Evolutionary conservation across 2,888 invertebrate species (phyloP), one percentile per base, ranked within the genome.

Genomic region (Brassicogethes aeneus): DNA sequence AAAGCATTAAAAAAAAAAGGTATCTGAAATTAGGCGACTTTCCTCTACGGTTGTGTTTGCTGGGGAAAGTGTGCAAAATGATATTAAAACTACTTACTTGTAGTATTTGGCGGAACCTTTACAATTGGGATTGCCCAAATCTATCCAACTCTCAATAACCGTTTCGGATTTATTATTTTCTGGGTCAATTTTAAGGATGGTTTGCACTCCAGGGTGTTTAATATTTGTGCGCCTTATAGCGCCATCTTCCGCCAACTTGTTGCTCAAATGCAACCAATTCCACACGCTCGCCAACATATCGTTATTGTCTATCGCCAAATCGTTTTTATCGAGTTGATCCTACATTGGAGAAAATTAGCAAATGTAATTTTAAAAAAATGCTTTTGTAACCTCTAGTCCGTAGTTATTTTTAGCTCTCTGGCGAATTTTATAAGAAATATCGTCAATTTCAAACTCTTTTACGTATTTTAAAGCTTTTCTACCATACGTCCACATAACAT

Each of bases 221-320:
- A 74, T 73, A 45, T 72, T 72, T 3, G 69, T 64, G 55, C 71
- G 75, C 42, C 73, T 68, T 56, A 81, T 48, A 39, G 70, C 61
- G 64, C 80, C 79, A 47, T 82, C 82, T 58, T 84, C 79, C 23
- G 82, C 79, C 46, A 83, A 66, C 47, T 79, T 76, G 52, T 78
- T 74, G 72, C 86, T 79, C 43, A 81, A 72, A 46, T 81, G 79
- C 42, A 91, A 65, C 80, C 89, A 90, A 45, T 81, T 77, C 94
- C 94, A 95, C 12, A 93, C 73, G 44, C 80, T 84, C 53, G 80
- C 78, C 29, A 94, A 66, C 16, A 80, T 74, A 29, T 80, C 79
- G 57, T 86, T 85, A 56, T 85, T 85, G 35, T 85, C 80, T 0
- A 86, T 81, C 41, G 85, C 62, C 51, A 85, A 84, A 0, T 85